Percentiles rank a stretch among this genome's conserved stretches.
phyloP scores from a whole-genome alignment of 2,797 vertebrate genomes.

The Sebastolobus alascanus region DNA sequence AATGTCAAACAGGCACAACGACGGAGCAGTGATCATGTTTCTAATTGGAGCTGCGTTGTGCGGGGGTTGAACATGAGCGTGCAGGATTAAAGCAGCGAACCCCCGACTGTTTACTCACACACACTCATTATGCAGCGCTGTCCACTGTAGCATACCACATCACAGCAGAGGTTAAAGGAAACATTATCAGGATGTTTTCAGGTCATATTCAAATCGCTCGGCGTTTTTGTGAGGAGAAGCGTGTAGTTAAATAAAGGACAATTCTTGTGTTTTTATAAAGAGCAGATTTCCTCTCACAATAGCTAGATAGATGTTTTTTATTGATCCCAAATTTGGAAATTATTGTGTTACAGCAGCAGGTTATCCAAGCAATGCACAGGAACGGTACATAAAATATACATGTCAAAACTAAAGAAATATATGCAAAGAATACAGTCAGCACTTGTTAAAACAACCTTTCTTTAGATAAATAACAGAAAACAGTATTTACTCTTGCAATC shows the following conservation, averaged over 20 bases:
- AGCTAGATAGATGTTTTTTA: too few species aligned
- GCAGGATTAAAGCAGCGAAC: slow-evolving; percentile 8
- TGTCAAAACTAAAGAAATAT: too few species aligned
- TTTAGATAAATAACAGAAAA: not conserved
- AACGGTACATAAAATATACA: too few species aligned
- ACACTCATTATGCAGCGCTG: slow-evolving; percentile 30
- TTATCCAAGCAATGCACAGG: too few species aligned
- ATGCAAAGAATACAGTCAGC: too few species aligned
- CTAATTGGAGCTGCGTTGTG: slow-evolving; percentile 7
- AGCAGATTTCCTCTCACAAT: not conserved
- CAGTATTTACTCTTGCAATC: not conserved
- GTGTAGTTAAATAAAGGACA: not conserved
- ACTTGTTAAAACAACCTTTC: not conserved
- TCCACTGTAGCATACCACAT: slow-evolving; percentile 24
- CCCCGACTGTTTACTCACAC: not conserved
- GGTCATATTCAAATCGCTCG: slow-evolving; percentile 41
- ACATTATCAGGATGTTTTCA: slow-evolving; percentile 30
- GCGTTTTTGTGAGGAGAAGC: not conserved
- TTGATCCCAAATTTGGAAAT: too few species aligned
- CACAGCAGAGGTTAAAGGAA: slow-evolving; percentile 45
- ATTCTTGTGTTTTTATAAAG: not conserved
- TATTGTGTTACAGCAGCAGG: too few species aligned
- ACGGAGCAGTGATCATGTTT: slow-evolving; percentile 18
- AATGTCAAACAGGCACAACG: slow-evolving; percentile 34
- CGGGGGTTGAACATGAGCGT: slow-evolving; percentile 35